Evolutionary conservation across 2,888 invertebrate genomes (phyloP).

Genomic region (Diploptera punctata): DNA sequence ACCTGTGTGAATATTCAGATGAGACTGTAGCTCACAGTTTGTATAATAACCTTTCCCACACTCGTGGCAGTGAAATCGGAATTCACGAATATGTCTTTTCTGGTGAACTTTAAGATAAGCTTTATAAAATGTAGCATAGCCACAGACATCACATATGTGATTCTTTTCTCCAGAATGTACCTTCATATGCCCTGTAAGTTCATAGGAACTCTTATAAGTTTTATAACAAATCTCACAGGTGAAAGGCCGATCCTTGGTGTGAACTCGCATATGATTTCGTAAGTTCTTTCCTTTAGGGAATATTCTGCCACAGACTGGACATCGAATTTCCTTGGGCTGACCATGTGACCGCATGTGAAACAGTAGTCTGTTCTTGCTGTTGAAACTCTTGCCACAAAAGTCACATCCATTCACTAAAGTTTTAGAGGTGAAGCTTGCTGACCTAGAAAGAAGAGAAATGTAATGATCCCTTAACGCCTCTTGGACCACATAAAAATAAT

Average conservation of each 20-base stretch:
- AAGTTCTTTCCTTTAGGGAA: constrained; percentile 37
- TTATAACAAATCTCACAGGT: constrained; percentile 48
- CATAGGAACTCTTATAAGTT: constrained; percentile 39
- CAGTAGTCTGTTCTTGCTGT: constrained; percentile 18
- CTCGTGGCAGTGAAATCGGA: constrained; percentile 33
- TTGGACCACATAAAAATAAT: no score
- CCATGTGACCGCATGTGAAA: constrained; percentile 25
- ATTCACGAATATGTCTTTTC: constrained; percentile 38
- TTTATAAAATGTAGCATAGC: constrained; percentile 37
- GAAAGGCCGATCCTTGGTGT: constrained; percentile 39
- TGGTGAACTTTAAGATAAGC: constrained; percentile 38
- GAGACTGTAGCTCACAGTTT: constrained; percentile 37
- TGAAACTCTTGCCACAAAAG: constrained; percentile 26
- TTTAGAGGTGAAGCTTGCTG: constrained; percentile 2
- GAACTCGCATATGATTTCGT: constrained; percentile 41
- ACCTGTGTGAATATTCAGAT: constrained; percentile 40
- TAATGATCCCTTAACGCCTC: background rate
- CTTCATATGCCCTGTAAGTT: constrained; percentile 36
- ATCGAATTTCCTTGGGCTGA: constrained; percentile 28
- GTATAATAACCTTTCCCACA: constrained; percentile 41
- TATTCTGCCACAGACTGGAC: constrained; percentile 40
- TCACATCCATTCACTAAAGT: constrained; percentile 7
- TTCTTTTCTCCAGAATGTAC: constrained; percentile 39
- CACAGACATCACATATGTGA: constrained; percentile 38
- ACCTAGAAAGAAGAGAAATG: constrained; percentile 40